Base-by-base conservation (phyloP, 1,140 invertebrate genomes). In the Eufriesea mexicana region DNA sequence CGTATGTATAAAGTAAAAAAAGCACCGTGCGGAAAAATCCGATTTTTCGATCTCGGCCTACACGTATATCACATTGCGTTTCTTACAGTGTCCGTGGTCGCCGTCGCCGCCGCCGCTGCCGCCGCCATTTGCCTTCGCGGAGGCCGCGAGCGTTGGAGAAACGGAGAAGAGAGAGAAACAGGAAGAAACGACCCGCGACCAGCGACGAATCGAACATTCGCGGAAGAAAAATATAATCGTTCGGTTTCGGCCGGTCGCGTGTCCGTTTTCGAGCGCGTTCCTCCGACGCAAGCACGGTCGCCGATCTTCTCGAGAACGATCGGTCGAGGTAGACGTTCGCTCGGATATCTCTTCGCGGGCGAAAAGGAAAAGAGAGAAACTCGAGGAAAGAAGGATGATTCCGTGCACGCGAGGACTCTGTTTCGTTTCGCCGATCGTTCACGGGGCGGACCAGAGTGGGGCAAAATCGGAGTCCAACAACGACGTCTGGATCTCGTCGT, bases 21-120 rank as follows among this genome's bases (percentile, higher is more conserved):
- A 93, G 92, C 92, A 93, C 92, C 92, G 91, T 91, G 85, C 90
- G 61, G 89, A 91, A 88, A 91, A 90, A 90, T 81, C 90, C 88
- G 87, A 74, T 90, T 89, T 51, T 51, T 84, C 61, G 91, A 87
- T 91, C 90, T 91, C 85, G 86, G 89, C 91, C 83, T 86, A 89
- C 84, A 86, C 35, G 76, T 84, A 82, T 88, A 89, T 89, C 91
- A 92, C 92, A 92, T 91, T 90, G 79, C 73, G 73, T 89, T 89
- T 16, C 49, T 16, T 51, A 12, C 49, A 1, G 35, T 4, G 35
- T 2, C 35, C 35, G 4, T 4, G 83, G 86, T 72, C 86, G 84
- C 84, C 35, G 35, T 35, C 35, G 35, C 35, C 35, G 35, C 4
- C 35, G n/a, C n/a, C 86, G 84, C 84, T 4, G 35, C 4, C 35